A percentile compares a stretch with the other conserved stretches of the same genome.
Conservation (phyloP, 2,113 vertebrate genomes). For the Damaliscus lunatus region DNA sequence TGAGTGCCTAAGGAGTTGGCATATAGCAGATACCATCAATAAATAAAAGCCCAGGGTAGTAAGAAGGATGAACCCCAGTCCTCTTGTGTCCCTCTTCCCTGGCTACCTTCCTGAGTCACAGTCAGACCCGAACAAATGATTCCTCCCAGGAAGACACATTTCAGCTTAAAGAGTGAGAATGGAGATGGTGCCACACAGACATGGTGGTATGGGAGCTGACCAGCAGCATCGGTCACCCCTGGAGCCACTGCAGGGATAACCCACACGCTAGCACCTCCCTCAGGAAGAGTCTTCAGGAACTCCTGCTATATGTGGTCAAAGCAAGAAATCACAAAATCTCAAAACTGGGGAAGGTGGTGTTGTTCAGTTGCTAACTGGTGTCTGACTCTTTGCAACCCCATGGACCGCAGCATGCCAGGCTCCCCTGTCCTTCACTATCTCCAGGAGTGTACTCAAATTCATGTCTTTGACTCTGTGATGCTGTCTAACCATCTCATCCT, state of each 20-base stretch:
- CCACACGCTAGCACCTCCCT: background rate
- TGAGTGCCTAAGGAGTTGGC: background rate
- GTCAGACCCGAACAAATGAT: background rate
- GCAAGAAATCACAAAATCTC: conserved; percentile 17
- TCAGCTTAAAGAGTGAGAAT: background rate
- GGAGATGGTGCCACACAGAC: background rate
- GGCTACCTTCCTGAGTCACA: background rate
- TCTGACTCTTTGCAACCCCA: background rate
- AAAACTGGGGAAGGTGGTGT: background rate
- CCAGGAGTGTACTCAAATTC: background rate
- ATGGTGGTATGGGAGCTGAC: background rate
- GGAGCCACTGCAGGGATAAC: background rate
- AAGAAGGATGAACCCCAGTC: background rate
- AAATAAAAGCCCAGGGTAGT: background rate
- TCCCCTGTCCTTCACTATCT: background rate
- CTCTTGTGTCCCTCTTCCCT: background rate
- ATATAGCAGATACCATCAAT: background rate
- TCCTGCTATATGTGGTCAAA: background rate
- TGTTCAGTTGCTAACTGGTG: background rate
- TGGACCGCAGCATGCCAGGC: background rate
- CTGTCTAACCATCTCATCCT: background rate
- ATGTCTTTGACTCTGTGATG: background rate
- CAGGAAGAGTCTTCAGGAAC: background rate
- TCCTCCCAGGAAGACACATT: background rate
- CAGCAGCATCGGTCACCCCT: background rate